phyloP scores from a whole-genome alignment of 2,113 vertebrate species.

The Macheiramphus alcinus region DNA sequence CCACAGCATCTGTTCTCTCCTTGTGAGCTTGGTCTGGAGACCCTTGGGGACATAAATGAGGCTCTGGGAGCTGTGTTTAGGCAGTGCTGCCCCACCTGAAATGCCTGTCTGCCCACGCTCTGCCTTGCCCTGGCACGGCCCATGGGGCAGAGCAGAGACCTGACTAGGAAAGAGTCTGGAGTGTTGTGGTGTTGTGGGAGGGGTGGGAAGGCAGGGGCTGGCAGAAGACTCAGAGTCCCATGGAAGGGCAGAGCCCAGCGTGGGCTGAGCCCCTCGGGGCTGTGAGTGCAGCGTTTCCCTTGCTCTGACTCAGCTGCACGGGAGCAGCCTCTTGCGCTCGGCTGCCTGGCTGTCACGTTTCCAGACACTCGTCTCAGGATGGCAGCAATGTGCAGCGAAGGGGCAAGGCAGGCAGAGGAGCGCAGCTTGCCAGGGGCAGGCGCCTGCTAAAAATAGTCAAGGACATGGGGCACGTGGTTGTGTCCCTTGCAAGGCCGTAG shows the following conservation, averaged over 20 bases:
- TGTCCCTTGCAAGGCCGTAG: constrained; percentile 53
- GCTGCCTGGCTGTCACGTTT: constrained; percentile 59
- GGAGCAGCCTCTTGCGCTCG: constrained; percentile 4
- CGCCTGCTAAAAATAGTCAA: constrained; percentile 67
- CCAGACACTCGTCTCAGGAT: constrained; percentile 63
- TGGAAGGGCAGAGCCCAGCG: not conserved
- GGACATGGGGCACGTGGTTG: constrained; percentile 55
- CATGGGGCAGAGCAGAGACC: not conserved
- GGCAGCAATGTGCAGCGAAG: constrained; percentile 64
- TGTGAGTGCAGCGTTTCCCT: not conserved
- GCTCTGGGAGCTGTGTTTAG: not conserved
- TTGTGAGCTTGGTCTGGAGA: not conserved
- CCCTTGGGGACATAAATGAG: not conserved
- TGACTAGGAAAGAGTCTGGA: not conserved
- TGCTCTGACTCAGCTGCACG: constrained; percentile 51
- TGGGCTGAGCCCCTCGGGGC: not conserved
- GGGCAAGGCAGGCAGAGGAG: constrained; percentile 63
- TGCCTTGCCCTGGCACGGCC: not conserved
- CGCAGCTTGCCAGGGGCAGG: constrained; percentile 58
- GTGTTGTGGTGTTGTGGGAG: not conserved
- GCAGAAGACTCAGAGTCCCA: not conserved
- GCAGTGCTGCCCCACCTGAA: not conserved
- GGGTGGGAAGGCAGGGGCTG: not conserved
- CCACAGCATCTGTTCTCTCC: not conserved
- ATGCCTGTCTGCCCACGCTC: constrained; percentile 1